These are phyloP conservation scores for Panagrolaimus sp. DNA, from an alignment of 1,140 invertebrate species.

Conservation along the genomic window DNA sequence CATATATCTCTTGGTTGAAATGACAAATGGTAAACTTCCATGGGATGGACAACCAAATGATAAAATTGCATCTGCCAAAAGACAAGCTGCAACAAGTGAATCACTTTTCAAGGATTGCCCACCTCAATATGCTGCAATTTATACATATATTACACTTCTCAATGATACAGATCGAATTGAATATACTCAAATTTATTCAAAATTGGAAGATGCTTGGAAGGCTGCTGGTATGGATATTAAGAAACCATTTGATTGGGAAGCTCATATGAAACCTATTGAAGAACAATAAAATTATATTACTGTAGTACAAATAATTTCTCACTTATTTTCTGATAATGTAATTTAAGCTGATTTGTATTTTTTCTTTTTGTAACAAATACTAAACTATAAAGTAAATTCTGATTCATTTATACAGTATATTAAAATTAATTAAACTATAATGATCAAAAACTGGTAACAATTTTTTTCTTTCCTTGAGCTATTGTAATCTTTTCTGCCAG, in stretches of 20 bases:
- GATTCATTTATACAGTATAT: no score
- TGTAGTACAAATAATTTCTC: no score
- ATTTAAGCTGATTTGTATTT: no score
- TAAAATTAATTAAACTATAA: no score
- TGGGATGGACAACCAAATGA: slow-evolving; percentile 31
- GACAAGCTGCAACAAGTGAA: slow-evolving; percentile 35
- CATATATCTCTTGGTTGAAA: slow-evolving; percentile 29
- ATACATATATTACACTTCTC: slow-evolving; percentile 37
- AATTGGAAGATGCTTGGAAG: slow-evolving; percentile 35
- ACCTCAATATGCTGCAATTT: slow-evolving; percentile 32
- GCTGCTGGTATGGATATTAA: slow-evolving; percentile 27
- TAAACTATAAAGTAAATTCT: no score
- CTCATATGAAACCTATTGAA: slow-evolving; percentile 20
- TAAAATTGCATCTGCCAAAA: slow-evolving; percentile 31
- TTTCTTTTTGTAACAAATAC: no score
- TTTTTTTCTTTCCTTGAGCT: no score
- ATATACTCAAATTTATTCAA: slow-evolving; percentile 27
- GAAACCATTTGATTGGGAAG: slow-evolving; percentile 32
- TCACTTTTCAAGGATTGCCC: slow-evolving; percentile 30
- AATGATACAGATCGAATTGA: slow-evolving; percentile 31
- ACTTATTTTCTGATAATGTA: no score
- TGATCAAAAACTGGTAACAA: no score
- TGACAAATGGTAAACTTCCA: slow-evolving; percentile 31
- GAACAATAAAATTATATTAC: not conserved
- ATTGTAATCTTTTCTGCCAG: no score